These are phyloP conservation scores for Polypedilum vanderplanki DNA, from an alignment of 1,140 invertebrate species.

Conservation along the genomic window DNA sequence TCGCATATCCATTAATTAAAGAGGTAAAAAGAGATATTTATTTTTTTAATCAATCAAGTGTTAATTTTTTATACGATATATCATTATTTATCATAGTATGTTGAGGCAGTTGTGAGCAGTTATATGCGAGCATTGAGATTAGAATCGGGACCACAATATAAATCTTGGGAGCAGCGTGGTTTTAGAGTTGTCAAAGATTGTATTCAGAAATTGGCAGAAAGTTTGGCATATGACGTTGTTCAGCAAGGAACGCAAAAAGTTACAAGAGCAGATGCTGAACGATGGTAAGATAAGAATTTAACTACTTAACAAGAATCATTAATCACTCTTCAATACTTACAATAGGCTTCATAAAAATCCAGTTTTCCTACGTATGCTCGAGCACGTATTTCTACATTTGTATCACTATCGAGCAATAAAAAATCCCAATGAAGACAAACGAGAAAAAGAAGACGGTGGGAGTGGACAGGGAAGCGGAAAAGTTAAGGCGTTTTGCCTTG, in stretches of 20 bases:
- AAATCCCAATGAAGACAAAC: constrained; percentile 36
- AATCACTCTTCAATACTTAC: background rate
- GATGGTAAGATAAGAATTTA: constrained; percentile 33
- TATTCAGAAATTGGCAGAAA: constrained; percentile 48
- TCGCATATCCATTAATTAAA: constrained; percentile 51
- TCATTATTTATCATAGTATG: constrained; percentile 35
- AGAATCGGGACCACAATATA: constrained; percentile 39
- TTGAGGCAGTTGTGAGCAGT: constrained; percentile 41
- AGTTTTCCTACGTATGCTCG: constrained; percentile 44
- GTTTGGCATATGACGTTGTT: constrained; percentile 42
- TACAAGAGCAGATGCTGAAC: constrained; percentile 37
- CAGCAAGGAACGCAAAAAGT: constrained; percentile 38
- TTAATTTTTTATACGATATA: background rate
- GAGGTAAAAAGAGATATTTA: constrained; percentile 44
- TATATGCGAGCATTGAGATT: constrained; percentile 39
- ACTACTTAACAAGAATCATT: background rate
- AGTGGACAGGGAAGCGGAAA: constrained; percentile 38
- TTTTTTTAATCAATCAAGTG: background rate
- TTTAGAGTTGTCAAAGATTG: constrained; percentile 47
- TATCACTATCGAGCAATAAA: constrained; percentile 42
- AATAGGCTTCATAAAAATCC: constrained; percentile 37
- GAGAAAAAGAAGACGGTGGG: constrained; percentile 36
- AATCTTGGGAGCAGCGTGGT: constrained; percentile 48
- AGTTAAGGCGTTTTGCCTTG: constrained; percentile 33
- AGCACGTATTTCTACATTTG: constrained; percentile 48